A percentile compares a stretch with the other conserved stretches of the same genome.
Evolutionary conservation across 2,113 vertebrate genomes (phyloP).

Genomic region (Baryphthengus martii): DNA sequence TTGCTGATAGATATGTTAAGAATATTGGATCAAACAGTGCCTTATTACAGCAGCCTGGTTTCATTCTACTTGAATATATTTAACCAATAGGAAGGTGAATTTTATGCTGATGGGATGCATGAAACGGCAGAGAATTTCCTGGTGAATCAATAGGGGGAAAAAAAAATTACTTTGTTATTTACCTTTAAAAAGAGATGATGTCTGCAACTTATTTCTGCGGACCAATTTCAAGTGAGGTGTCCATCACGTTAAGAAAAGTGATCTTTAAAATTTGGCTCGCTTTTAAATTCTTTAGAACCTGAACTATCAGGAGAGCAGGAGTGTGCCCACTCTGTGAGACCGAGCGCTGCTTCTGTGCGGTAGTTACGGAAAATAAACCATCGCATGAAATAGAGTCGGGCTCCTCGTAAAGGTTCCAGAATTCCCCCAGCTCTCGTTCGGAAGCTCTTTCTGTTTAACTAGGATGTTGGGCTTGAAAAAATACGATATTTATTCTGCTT

Average conservation of each 20-base stretch:
- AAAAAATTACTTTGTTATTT: not conserved
- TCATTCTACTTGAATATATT: not conserved
- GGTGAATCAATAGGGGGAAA: not conserved
- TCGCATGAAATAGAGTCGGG: not conserved
- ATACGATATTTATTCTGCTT: not conserved
- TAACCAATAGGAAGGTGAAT: not conserved
- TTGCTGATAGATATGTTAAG: constrained; percentile 22
- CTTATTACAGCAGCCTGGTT: not conserved
- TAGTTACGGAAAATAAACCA: not conserved
- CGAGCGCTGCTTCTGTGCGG: not conserved
- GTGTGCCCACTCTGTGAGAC: not conserved
- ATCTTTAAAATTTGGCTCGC: not conserved
- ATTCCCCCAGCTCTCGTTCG: not conserved
- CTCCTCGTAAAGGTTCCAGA: not conserved
- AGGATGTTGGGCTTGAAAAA: not conserved
- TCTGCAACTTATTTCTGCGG: not conserved
- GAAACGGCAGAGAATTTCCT: not conserved
- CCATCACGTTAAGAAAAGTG: not conserved
- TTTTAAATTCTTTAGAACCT: not conserved
- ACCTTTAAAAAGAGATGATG: not conserved
- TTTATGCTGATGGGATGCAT: not conserved
- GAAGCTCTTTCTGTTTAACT: not conserved
- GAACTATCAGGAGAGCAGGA: not conserved
- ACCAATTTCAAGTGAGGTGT: not conserved
- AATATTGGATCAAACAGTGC: constrained; percentile 27